These are phyloP conservation scores for Galeopterus variegatus DNA, from an alignment of 2,113 vertebrate genomes.

Conservation along the genomic window DNA sequence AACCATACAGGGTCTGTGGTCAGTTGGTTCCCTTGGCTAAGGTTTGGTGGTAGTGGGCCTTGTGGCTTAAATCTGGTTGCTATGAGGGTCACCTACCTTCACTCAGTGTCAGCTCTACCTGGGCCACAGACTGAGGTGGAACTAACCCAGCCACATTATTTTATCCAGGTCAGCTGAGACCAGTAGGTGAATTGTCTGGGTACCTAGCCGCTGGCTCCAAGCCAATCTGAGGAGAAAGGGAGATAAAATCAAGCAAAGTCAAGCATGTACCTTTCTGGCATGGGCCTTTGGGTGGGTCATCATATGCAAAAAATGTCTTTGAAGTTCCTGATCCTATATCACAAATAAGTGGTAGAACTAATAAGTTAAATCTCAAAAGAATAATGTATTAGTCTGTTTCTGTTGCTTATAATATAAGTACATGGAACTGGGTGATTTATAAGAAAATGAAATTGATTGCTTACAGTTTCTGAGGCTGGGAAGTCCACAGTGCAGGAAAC, in stretches of 20 bases:
- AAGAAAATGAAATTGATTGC: no score
- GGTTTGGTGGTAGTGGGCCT: background rate
- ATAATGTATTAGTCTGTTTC: background rate
- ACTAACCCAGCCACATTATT: background rate
- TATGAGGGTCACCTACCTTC: background rate
- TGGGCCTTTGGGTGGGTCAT: background rate
- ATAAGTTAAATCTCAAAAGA: background rate
- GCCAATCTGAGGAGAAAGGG: background rate
- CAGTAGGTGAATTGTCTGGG: background rate
- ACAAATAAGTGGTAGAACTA: slow-evolving; percentile 14
- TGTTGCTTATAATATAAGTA: no score
- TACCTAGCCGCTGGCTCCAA: background rate
- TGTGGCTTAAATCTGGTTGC: background rate
- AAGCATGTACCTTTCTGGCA: background rate
- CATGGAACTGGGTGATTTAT: no score
- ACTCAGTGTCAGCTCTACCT: background rate
- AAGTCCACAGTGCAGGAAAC: no score
- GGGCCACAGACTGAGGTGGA: background rate
- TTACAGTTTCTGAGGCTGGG: no score
- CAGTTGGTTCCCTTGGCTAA: background rate
- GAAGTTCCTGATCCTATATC: background rate
- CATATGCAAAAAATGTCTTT: background rate
- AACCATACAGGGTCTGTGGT: background rate
- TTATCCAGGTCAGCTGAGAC: background rate
- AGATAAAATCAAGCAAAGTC: background rate